These are phyloP conservation scores for Podarcis lilfordi DNA, from an alignment of 2,797 vertebrate species.

Conservation along the genomic window DNA sequence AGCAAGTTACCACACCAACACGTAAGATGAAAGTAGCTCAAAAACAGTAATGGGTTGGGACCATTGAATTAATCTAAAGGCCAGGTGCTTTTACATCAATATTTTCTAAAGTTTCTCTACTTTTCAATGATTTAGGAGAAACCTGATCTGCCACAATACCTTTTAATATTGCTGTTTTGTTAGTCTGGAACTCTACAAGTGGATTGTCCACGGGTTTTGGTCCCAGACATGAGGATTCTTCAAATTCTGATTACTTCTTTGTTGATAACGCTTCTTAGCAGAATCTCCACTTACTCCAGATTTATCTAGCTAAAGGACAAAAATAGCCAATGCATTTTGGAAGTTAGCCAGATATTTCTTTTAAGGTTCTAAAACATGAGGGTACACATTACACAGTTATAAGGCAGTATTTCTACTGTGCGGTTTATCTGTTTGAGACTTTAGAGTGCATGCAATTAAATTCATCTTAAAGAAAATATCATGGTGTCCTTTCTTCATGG, in stretches of 20 bases:
- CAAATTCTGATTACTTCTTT: slow-evolving; percentile 35
- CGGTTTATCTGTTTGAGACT: slow-evolving; percentile 61
- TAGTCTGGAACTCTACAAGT: slow-evolving; percentile 14
- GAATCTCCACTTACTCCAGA: slow-evolving; percentile 43
- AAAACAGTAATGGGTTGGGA: background rate
- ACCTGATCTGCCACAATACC: slow-evolving; percentile 39
- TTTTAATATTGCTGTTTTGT: slow-evolving; percentile 62
- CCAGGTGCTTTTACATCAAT: slow-evolving; percentile 41
- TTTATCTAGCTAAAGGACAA: slow-evolving; percentile 45
- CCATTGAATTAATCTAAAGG: slow-evolving; percentile 37
- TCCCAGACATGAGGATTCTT: slow-evolving; percentile 50
- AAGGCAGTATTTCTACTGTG: slow-evolving; percentile 62
- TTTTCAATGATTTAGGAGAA: slow-evolving; percentile 44
- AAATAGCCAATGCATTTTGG: slow-evolving; percentile 43
- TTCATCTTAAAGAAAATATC: slow-evolving; percentile 65
- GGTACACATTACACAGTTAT: slow-evolving; percentile 56
- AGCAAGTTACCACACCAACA: background rate
- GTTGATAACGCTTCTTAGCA: slow-evolving; percentile 32
- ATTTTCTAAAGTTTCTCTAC: slow-evolving; percentile 15
- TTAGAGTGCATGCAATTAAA: slow-evolving; percentile 75
- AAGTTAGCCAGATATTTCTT: slow-evolving; percentile 37
- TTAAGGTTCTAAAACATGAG: slow-evolving; percentile 33
- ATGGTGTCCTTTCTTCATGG: slow-evolving; percentile 67
- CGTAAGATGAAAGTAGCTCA: background rate
- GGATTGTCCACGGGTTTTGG: slow-evolving; percentile 57